Base-by-base conservation (phyloP, 1,140 invertebrate genomes). In the Asbolus verrucosus region DNA sequence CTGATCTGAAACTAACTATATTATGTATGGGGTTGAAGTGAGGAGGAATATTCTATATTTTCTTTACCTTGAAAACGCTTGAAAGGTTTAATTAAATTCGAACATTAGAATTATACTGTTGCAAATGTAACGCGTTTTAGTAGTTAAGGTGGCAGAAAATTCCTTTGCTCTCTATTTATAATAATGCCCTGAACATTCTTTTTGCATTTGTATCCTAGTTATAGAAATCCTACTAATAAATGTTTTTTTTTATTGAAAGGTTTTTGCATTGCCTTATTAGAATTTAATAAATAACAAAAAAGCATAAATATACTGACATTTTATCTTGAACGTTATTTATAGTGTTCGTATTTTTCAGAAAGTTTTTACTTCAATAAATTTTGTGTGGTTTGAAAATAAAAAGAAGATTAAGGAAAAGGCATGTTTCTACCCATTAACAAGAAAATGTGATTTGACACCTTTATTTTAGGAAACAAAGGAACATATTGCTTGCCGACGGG, bases 201-300 rank as follows among this genome's bases (percentile, higher is more conserved):
- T 54, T 27, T 4, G n/a, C n/a, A n/a, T 54, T 54, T 6, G 2
- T 16, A 4, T 14, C 39, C 2, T 14, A 43, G 39, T 54, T 54
- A 21, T 30, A 21, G 8, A 24, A 54, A 54, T 9, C 19, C 27
- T 9, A 27, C 46, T 54, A 54, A 54, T 21, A 27, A 54, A n/a
- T n/a, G 46, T 54, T 54, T 11, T 11, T 54, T 16, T 8, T 9
- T n/a, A 19, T 18, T 19, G 15, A 18, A 27, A 54, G 27, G 39
- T 21, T 6, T 13, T n/a, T 27, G 21, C 6, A 27, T 54, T 16
- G 8, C 18, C 46, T 54, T 54, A 54, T 54, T 54, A 54, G 27
- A 54, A 54, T 54, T 54, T 54, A 54, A 54, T 54, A 21, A 54
- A 54, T 27, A n/a, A n/a, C n/a, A n/a, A n/a, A n/a, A n/a, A n/a